Evolutionary conservation across 2,888 invertebrate species (phyloP).

Genomic region (Brenthis hecate): DNA sequence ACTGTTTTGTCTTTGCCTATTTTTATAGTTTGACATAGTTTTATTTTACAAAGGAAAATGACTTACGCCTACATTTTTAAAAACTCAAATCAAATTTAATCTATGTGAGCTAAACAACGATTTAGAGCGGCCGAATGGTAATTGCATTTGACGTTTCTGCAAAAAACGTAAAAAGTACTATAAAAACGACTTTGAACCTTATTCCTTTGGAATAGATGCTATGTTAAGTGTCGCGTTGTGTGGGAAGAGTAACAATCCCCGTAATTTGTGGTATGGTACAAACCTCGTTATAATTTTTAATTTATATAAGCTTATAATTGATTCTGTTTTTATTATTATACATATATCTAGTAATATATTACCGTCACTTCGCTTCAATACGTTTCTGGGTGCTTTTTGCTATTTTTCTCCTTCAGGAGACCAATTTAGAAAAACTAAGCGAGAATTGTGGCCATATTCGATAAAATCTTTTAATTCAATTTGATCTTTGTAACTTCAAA

Average conservation of each 20-base stretch:
- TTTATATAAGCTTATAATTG: slow-evolving; percentile 3
- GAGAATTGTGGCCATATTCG: too few relatives aligned
- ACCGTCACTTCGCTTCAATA: too few relatives aligned
- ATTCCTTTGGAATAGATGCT: slow-evolving; percentile 40
- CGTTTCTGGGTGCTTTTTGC: too few relatives aligned
- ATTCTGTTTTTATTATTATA: too few relatives aligned
- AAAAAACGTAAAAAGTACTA: slow-evolving; percentile 33
- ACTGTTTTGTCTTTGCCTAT: too few relatives aligned
- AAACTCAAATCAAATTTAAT: slow-evolving; percentile 41
- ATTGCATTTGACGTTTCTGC: slow-evolving; percentile 45
- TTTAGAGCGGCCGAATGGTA: slow-evolving; percentile 43
- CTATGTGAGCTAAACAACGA: slow-evolving; percentile 44
- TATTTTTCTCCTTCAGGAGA: too few relatives aligned
- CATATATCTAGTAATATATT: too few relatives aligned
- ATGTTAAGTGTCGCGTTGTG: slow-evolving; percentile 31
- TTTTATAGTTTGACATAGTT: background rate
- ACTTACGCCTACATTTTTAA: slow-evolving; percentile 16
- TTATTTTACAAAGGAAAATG: background rate
- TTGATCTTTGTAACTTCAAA: too few relatives aligned
- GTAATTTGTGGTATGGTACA: slow-evolving; percentile 40
- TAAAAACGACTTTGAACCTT: slow-evolving; percentile 41
- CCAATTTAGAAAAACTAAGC: too few relatives aligned
- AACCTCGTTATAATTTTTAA: slow-evolving; percentile 13
- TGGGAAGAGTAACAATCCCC: slow-evolving; percentile 43
- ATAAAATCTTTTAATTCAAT: too few relatives aligned